phyloP scores from a whole-genome alignment of 1,140 invertebrate genomes.

The Drepana arcuata region DNA sequence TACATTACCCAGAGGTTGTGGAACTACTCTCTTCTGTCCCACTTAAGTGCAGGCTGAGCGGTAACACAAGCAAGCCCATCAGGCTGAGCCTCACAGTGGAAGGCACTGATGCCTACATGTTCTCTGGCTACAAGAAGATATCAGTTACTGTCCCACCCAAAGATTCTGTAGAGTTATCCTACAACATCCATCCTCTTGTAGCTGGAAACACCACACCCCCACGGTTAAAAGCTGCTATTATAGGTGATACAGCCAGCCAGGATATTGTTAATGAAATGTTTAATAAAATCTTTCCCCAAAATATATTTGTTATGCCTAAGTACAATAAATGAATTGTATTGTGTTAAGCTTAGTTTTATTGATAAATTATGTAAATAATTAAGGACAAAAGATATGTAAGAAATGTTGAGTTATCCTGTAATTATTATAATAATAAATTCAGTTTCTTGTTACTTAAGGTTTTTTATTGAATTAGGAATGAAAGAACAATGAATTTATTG shows the following conservation, averaged over 20 bases:
- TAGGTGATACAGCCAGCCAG: constrained; percentile 60
- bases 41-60: constrained; percentile 81
- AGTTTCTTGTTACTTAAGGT: constrained; percentile 43
- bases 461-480: constrained; percentile 5
- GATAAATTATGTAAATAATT: constrained; percentile 50
- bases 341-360: constrained; percentile 28
- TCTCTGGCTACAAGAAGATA: constrained; percentile 91
- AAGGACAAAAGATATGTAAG: constrained; percentile 49
- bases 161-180: constrained; percentile 74
- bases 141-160: constrained; percentile 78
- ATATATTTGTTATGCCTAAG: constrained; percentile 70
- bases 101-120: constrained; percentile 90
- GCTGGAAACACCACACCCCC: constrained; percentile 80
- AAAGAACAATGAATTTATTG: not conserved
- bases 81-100: constrained; percentile 84
- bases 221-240: constrained; percentile 74
- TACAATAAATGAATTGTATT: constrained; percentile 55
- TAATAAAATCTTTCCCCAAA: constrained; percentile 59
- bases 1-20: constrained; percentile 81
- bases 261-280: constrained; percentile 55
- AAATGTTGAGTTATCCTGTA: constrained; percentile 57
- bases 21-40: constrained; percentile 80
- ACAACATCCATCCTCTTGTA: constrained; percentile 82
- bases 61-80: constrained; percentile 80
- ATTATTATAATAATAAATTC: constrained; percentile 53